Conservation (phyloP, 1,140 invertebrate species). For the Liolophura sinensis region DNA sequence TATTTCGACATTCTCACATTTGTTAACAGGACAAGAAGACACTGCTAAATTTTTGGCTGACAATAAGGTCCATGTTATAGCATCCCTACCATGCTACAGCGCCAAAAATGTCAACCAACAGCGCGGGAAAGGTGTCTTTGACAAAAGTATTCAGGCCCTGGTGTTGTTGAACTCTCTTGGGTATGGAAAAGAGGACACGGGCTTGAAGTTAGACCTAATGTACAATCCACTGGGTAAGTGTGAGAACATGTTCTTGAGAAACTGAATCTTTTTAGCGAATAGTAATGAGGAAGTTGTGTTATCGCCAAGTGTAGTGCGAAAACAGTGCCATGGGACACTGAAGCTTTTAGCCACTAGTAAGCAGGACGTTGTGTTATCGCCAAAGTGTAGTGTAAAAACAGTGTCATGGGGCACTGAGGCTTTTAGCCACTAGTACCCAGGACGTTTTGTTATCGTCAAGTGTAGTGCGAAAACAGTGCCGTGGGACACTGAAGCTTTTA, state of each 20-base stretch:
- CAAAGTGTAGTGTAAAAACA: no score
- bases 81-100: slow-evolving; percentile 37
- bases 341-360: no score
- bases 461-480: no score
- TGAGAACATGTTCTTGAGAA: background rate
- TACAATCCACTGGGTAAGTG: slow-evolving; percentile 37
- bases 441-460: no score
- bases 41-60: slow-evolving; percentile 33
- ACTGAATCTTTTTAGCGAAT: no score
- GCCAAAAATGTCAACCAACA: slow-evolving; percentile 40
- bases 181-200: slow-evolving; percentile 24
- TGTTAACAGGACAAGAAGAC: slow-evolving; percentile 33
- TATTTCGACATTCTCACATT: background rate
- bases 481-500: no score
- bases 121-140: slow-evolving; percentile 36
- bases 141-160: slow-evolving; percentile 36
- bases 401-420: no score
- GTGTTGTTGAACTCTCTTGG: slow-evolving; percentile 29
- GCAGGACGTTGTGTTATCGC: no score
- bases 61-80: slow-evolving; percentile 25
- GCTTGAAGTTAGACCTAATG: slow-evolving; percentile 30
- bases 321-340: no score
- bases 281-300: no score
- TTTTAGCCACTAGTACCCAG: no score
- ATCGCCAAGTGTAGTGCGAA: no score